These are phyloP conservation scores for Tragelaphus imberbis DNA, from an alignment of 2,113 vertebrate species.

Conservation along the genomic window DNA sequence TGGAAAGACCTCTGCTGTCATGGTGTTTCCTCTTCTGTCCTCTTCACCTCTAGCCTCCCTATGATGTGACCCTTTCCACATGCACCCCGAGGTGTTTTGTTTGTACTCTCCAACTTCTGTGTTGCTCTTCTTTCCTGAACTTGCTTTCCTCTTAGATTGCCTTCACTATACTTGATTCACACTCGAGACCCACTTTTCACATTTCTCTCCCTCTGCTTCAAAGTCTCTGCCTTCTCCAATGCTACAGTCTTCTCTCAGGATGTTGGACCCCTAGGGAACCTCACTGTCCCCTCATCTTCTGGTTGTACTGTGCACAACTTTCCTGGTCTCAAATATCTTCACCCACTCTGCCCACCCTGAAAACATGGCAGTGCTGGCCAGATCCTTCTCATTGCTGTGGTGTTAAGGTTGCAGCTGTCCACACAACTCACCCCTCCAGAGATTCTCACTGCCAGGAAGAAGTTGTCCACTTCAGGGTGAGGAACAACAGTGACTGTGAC, in stretches of 20 bases:
- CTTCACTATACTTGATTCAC: neutral
- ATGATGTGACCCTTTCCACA: neutral
- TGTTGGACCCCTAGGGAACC: neutral
- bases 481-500: neutral
- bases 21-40: neutral
- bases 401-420: neutral
- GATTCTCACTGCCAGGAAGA: neutral
- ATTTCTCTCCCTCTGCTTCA: neutral
- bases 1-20: neutral
- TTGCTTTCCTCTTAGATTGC: neutral
- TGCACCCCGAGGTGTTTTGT: neutral
- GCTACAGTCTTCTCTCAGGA: neutral
- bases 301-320: neutral
- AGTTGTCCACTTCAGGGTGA: neutral
- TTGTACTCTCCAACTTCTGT: neutral
- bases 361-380: neutral
- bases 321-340: neutral
- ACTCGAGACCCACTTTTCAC: neutral
- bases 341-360: neutral
- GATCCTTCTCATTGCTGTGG: neutral
- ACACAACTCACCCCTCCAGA: neutral
- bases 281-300: neutral
- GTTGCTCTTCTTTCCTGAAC: neutral
- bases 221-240: neutral
- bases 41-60: neutral